A percentile compares a stretch with the other conserved stretches of the same genome.
phyloP scores from a whole-genome alignment of 1,140 invertebrate genomes.

The Lepidotrigona ventralis region DNA sequence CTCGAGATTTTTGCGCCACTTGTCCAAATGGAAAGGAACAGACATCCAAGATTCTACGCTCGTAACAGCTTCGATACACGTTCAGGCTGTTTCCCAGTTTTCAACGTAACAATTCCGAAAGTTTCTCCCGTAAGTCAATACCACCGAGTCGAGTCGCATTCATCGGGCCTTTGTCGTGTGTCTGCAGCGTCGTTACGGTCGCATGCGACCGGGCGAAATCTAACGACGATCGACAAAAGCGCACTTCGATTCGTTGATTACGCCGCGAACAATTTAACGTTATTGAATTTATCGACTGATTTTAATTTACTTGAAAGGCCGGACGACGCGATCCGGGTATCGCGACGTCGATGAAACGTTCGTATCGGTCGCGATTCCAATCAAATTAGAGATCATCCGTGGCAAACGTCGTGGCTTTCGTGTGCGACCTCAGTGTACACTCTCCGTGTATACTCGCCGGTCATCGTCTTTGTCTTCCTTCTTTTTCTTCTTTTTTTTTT shows the following conservation, averaged over 20 bases:
- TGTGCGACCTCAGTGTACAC: neutral
- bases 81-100: too few species aligned
- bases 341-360: neutral
- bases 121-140: neutral
- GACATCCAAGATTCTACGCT: too few species aligned
- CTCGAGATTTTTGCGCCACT: too few species aligned
- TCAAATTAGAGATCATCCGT: slow-evolving; percentile 38
- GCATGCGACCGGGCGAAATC: neutral
- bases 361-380: slow-evolving; percentile 16
- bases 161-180: neutral
- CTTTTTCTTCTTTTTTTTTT: neutral
- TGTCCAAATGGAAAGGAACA: too few species aligned
- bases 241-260: neutral
- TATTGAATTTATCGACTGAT: slow-evolving; percentile 32
- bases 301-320: slow-evolving; percentile 42
- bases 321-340: neutral
- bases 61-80: too few species aligned
- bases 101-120: neutral
- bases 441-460: neutral
- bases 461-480: neutral
- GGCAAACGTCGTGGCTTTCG: neutral
- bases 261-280: slow-evolving; percentile 11
- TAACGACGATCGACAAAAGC: neutral
- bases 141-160: neutral
- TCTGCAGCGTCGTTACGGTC: neutral